These are phyloP conservation scores for Phallusia fumigata DNA, from an alignment of 23 tunicate species.

Conservation along the genomic window DNA sequence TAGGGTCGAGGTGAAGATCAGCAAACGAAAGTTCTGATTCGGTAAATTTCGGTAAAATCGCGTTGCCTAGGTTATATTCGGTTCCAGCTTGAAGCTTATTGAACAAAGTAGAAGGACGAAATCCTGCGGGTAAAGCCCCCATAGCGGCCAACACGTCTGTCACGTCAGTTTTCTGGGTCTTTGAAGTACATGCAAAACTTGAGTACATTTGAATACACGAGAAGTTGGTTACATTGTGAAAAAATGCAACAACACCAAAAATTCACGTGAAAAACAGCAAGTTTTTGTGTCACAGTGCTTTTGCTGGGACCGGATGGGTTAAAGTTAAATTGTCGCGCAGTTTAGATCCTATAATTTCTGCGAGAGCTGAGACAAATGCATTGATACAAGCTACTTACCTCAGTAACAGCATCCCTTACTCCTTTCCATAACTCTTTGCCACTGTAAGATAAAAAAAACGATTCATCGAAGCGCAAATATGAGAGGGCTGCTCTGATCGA, in stretches of 20 bases:
- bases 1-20: slow-evolving; percentile 69
- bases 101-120: slow-evolving; percentile 73
- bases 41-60: slow-evolving; percentile 56
- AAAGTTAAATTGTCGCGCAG: too few species aligned
- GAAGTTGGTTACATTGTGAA: too few species aligned
- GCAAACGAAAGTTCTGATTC: slow-evolving; percentile 42
- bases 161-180: slow-evolving; percentile 81
- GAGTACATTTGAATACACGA: too few species aligned
- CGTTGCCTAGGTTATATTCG: slow-evolving; percentile 23
- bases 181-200: neutral
- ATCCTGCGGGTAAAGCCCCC: slow-evolving; percentile 95
- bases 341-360: too few species aligned
- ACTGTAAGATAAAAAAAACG: slow-evolving; percentile 43
- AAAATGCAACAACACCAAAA: too few species aligned
- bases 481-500: too few species aligned
- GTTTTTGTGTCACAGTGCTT: too few species aligned
- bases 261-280: too few species aligned
- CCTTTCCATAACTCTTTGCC: slow-evolving; percentile 76
- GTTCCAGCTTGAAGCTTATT: slow-evolving; percentile 3
- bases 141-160: slow-evolving; percentile 84
- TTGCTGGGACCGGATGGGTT: too few species aligned
- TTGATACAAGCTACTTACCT: slow-evolving; percentile 17
- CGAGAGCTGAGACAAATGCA: too few species aligned
- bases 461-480: too few species aligned
- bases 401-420: slow-evolving; percentile 57